phyloP scores from a whole-genome alignment of 2,797 vertebrate genomes.

The Oreonectes daqikongensis region DNA sequence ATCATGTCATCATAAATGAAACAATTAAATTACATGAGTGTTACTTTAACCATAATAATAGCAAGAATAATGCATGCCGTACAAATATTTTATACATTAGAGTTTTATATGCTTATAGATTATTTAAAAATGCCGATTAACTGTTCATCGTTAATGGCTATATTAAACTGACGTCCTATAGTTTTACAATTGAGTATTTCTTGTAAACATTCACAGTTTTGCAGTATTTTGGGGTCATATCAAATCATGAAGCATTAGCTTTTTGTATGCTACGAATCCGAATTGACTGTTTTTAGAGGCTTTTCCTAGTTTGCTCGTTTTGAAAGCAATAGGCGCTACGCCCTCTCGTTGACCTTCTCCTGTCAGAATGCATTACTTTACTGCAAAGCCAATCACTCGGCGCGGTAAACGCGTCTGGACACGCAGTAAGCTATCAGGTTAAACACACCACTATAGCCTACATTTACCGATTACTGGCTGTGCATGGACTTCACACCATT shows the following conservation, averaged over 20 bases:
- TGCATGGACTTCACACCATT: slow-evolving; percentile 35
- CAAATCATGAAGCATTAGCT: background rate
- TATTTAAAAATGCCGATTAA: background rate
- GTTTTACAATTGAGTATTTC: background rate
- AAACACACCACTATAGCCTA: slow-evolving; percentile 51
- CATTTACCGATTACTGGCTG: slow-evolving; percentile 48
- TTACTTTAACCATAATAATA: background rate
- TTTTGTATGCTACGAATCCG: background rate
- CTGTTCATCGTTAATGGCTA: background rate
- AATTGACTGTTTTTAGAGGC: slow-evolving; percentile 16
- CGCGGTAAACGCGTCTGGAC: slow-evolving; percentile 57
- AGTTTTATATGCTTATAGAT: too few relatives aligned
- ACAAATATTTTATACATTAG: too few relatives aligned
- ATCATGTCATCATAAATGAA: slow-evolving; percentile 17
- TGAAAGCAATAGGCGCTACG: slow-evolving; percentile 73
- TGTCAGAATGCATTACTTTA: slow-evolving; percentile 77
- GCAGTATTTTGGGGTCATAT: background rate
- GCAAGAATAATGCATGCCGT: background rate
- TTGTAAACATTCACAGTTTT: background rate
- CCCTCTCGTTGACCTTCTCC: slow-evolving; percentile 78
- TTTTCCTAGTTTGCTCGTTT: slow-evolving; percentile 58
- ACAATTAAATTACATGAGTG: slow-evolving; percentile 1
- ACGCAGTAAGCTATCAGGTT: slow-evolving; percentile 53
- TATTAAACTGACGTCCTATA: background rate
- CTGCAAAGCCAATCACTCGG: slow-evolving; percentile 70